Conservation (phyloP, 2,797 vertebrate genomes). For the Huso huso region DNA sequence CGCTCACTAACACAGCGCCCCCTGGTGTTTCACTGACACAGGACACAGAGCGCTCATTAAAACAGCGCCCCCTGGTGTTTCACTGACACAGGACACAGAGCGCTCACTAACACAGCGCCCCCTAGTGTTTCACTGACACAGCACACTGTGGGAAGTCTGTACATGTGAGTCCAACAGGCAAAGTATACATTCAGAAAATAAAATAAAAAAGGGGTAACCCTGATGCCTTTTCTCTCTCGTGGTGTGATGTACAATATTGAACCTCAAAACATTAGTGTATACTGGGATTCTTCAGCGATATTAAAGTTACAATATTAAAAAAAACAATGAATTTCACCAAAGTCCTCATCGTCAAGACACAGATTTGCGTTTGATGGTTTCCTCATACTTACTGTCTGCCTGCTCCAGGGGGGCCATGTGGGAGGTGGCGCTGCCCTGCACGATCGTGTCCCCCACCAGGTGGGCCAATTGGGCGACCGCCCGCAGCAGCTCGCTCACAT, state of each 20-base stretch:
- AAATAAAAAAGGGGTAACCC: too few species aligned
- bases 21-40: not conserved
- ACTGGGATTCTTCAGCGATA: not conserved
- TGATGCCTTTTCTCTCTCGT: too few species aligned
- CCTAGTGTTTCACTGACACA: not conserved
- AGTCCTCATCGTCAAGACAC: not conserved
- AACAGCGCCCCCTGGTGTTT: too few species aligned
- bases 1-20: too few species aligned
- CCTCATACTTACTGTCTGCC: slow-evolving; percentile 65
- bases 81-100: too few species aligned
- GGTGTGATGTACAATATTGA: too few species aligned
- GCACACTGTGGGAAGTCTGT: too few species aligned
- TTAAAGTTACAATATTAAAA: not conserved
- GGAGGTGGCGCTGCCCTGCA: slow-evolving; percentile 79
- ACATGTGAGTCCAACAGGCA: too few species aligned
- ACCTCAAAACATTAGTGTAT: too few species aligned
- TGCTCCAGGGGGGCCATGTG: slow-evolving; percentile 80
- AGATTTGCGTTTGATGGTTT: not conserved
- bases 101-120: too few species aligned
- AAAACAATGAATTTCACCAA: not conserved
- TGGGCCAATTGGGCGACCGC: slow-evolving; percentile 77
- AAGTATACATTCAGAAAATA: too few species aligned
- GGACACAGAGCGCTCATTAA: too few species aligned
- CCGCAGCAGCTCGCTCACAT: slow-evolving; percentile 63
- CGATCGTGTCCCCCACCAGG: slow-evolving; percentile 77